Evolutionary conservation across 1,140 invertebrate species (phyloP).

Genomic region (Papilio helenus): DNA sequence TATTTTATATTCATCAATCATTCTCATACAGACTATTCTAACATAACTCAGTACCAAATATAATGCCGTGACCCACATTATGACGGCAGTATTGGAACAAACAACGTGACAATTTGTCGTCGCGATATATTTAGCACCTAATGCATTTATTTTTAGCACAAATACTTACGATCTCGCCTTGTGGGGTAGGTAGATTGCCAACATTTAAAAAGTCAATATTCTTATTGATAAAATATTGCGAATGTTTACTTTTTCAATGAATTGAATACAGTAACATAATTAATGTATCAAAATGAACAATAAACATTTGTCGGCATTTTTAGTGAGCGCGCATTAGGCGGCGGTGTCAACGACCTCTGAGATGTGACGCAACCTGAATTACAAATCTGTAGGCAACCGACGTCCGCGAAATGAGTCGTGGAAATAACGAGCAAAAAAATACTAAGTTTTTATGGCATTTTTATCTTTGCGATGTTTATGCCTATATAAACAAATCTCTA

Average conservation of each 20-base stretch:
- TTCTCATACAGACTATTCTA: not conserved
- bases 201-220: not conserved
- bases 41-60: constrained; percentile 11
- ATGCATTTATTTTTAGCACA: constrained; percentile 31
- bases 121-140: constrained; percentile 27
- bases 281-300: constrained; percentile 10
- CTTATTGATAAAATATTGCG: not conserved
- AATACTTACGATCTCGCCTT: not conserved
- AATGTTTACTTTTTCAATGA: not conserved
- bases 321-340: constrained; percentile 38
- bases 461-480: constrained; percentile 36
- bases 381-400: constrained; percentile 34
- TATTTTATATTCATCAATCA: constrained; percentile 15
- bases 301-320: constrained; percentile 38
- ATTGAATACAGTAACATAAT: constrained; percentile 2
- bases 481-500: constrained; percentile 24
- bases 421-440: constrained; percentile 35
- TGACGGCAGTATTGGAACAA: constrained; percentile 27
- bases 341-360: constrained; percentile 35
- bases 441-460: constrained; percentile 34
- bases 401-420: constrained; percentile 40
- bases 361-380: constrained; percentile 39
- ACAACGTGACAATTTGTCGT: constrained; percentile 28
- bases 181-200: not conserved
- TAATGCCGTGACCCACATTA: constrained; percentile 30